Percentiles rank a stretch among this genome's conserved stretches.
Conservation (phyloP, 2,797 vertebrate genomes). For the Pseudomugil tenellus region DNA sequence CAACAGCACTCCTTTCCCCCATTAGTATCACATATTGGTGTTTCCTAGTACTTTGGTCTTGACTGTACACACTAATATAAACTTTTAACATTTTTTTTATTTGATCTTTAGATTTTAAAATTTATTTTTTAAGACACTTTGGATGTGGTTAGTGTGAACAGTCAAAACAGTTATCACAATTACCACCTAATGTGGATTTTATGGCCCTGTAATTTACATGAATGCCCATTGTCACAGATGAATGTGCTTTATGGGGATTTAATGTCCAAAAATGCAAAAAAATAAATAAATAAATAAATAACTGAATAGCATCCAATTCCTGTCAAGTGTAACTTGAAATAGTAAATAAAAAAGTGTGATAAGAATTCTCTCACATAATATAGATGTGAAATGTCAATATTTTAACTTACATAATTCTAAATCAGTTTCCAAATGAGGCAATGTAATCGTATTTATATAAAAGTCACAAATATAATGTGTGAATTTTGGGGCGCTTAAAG, state of each 20-base stretch:
- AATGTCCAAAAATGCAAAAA: neutral
- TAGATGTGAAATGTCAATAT: neutral
- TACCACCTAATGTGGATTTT: neutral
- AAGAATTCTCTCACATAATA: neutral
- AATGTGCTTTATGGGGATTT: neutral
- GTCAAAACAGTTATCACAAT: conserved; percentile 29
- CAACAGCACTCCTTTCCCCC: too few relatives aligned
- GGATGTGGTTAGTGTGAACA: neutral
- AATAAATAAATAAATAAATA: too few relatives aligned
- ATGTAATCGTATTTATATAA: neutral
- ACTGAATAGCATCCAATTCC: neutral
- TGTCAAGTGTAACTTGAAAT: neutral
- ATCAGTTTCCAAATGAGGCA: neutral
- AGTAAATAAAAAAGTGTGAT: conserved; percentile 7
- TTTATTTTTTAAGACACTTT: too few relatives aligned
- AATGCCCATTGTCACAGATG: neutral
- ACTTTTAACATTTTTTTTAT: too few relatives aligned
- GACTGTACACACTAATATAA: neutral
- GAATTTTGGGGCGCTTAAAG: neutral
- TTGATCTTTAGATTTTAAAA: too few relatives aligned
- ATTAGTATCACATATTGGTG: neutral
- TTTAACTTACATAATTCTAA: neutral
- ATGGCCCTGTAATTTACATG: neutral
- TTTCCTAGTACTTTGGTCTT: neutral
- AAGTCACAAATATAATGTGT: neutral